Evolutionary conservation across 2,888 invertebrate species (phyloP).

Genomic region (Bembecia ichneumoniformis): DNA sequence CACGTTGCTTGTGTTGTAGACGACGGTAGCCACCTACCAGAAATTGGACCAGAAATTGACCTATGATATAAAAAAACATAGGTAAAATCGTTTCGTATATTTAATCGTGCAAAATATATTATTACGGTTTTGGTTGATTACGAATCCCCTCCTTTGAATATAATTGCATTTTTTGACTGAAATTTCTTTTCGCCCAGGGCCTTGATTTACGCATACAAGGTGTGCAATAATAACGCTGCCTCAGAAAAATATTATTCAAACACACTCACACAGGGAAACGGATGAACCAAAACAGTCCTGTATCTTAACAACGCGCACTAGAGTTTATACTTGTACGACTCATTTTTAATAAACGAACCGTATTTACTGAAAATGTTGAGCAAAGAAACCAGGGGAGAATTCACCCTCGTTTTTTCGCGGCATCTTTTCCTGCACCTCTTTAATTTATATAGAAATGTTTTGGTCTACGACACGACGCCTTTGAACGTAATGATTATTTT

Average conservation of each 20-base stretch:
- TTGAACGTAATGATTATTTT: conserved; percentile 42
- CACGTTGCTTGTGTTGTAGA: no score
- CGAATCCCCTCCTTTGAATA: conserved; percentile 46
- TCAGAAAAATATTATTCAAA: conserved; percentile 59
- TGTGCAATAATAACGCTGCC: conserved; percentile 68
- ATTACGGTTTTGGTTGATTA: conserved; percentile 7
- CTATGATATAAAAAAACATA: no score
- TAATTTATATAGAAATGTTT: conserved; percentile 71
- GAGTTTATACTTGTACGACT: conserved; percentile 30
- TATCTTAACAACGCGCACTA: conserved; percentile 24
- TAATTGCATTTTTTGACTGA: conserved; percentile 70
- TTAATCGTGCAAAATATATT: conserved; percentile 14
- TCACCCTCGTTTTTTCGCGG: conserved; percentile 51
- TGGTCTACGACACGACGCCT: conserved; percentile 52
- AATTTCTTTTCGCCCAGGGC: conserved; percentile 60
- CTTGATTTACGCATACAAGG: conserved; percentile 73
- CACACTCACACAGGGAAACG: conserved; percentile 10
- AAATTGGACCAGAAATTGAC: no score
- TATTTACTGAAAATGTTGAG: conserved; percentile 64
- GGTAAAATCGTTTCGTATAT: no score
- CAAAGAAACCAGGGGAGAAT: conserved; percentile 59
- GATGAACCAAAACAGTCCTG: conserved; percentile 17
- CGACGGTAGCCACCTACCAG: no score
- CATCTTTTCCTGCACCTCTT: conserved; percentile 55
- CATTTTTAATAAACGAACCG: conserved; percentile 26